Conservation (phyloP, 23 tunicate genomes). For the Phallusia fumigata region DNA sequence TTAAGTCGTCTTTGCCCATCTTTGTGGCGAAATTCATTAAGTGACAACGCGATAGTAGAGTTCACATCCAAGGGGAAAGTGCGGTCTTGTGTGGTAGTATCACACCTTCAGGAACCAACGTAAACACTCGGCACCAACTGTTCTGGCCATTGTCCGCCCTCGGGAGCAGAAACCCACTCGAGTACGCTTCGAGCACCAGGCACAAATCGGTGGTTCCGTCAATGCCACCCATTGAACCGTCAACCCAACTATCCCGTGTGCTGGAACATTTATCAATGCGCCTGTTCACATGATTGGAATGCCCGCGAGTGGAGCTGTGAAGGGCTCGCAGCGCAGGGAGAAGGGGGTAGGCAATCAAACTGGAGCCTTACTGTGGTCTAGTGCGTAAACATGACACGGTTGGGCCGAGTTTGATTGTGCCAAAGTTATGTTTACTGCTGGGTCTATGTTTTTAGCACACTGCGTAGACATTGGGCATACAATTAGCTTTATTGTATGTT, state of each 20-base stretch:
- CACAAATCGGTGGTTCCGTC: neutral
- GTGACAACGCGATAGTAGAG: neutral
- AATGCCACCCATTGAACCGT: neutral
- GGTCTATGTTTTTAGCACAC: neutral
- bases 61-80: neutral
- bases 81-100: neutral
- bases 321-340: neutral
- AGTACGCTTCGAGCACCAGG: neutral
- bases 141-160: neutral
- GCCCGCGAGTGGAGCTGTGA: neutral
- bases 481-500: neutral
- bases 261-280: neutral
- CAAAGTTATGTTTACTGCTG: neutral
- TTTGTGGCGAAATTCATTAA: neutral
- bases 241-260: neutral
- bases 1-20: neutral
- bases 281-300: slow-evolving; percentile 1
- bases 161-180: neutral
- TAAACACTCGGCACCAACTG: slow-evolving; percentile 13
- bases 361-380: neutral
- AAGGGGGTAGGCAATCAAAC: neutral
- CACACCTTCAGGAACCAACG: neutral
- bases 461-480: neutral
- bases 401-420: neutral
- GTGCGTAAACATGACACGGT: neutral